Evolutionary conservation across 2,888 invertebrate species (phyloP).

Genomic region (Tinea semifulvella): DNA sequence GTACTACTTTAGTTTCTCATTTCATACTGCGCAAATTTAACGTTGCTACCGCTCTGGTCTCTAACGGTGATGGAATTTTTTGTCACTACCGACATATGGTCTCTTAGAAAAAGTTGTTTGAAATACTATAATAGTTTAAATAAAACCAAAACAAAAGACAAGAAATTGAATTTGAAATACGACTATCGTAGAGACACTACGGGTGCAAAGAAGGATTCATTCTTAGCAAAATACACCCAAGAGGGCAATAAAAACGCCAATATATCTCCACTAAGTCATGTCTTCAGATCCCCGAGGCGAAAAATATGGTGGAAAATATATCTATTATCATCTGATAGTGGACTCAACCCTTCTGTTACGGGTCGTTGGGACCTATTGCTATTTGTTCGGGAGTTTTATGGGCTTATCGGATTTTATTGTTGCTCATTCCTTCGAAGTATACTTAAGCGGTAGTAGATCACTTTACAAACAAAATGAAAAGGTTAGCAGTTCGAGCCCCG

Average conservation of each 20-base stretch:
- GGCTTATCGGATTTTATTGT: slow-evolving; percentile 4
- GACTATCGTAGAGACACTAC: background rate
- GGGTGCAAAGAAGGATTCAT: slow-evolving; percentile 18
- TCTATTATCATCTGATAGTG: slow-evolving; percentile 56
- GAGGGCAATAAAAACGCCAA: slow-evolving; percentile 43
- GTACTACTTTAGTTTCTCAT: no score
- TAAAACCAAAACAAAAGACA: no score
- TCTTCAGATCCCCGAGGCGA: slow-evolving; percentile 15
- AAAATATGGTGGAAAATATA: slow-evolving; percentile 39
- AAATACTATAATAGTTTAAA: no score
- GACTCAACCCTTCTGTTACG: slow-evolving; percentile 24
- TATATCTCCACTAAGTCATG: slow-evolving; percentile 54
- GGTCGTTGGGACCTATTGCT: background rate
- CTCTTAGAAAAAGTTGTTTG: no score
- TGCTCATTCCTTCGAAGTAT: no score
- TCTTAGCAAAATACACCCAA: slow-evolving; percentile 44
- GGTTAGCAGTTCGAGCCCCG: no score
- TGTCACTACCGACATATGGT: no score
- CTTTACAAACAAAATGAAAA: no score
- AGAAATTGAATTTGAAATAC: slow-evolving; percentile 1
- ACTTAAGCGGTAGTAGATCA: no score
- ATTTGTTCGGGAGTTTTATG: slow-evolving; percentile 8
- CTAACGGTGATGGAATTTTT: no score
- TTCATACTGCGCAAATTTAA: no score
- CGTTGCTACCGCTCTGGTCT: no score